phyloP scores from a whole-genome alignment of 1,140 invertebrate species.

The Drosophila obscura region DNA sequence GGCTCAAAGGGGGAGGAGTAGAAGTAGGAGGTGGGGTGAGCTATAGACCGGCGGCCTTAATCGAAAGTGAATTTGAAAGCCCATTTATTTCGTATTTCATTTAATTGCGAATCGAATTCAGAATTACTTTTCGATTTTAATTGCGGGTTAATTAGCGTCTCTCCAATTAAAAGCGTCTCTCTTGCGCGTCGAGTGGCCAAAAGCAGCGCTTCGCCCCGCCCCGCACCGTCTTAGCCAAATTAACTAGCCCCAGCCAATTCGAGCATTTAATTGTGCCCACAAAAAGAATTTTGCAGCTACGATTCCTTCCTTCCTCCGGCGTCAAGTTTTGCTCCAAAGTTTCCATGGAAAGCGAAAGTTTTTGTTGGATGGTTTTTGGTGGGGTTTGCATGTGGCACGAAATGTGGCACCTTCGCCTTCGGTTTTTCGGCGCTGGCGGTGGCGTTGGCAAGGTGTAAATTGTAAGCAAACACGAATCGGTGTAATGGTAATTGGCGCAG shows the following conservation, averaged over 20 bases:
- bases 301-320: conserved; percentile 17
- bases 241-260: conserved; percentile 4
- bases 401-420: conserved; percentile 40
- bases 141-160: conserved; percentile 69
- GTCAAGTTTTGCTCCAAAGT: conserved; percentile 10
- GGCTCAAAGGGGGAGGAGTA: background rate
- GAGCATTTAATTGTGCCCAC: conserved; percentile 78
- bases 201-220: background rate
- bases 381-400: conserved; percentile 64
- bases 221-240: background rate
- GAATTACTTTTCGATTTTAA: conserved; percentile 70
- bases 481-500: conserved; percentile 22
- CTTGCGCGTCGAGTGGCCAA: conserved; percentile 44
- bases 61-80: conserved; percentile 64
- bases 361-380: conserved; percentile 23
- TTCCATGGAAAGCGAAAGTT: conserved; percentile 65
- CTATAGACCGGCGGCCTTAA: conserved; percentile 39
- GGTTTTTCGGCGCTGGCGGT: background rate
- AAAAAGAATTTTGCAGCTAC: conserved; percentile 63
- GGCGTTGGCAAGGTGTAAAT: conserved; percentile 49
- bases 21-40: background rate
- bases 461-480: conserved; percentile 37
- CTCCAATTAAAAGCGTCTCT: conserved; percentile 60
- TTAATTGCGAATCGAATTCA: conserved; percentile 68
- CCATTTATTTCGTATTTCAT: conserved; percentile 51